phyloP scores from a whole-genome alignment of 2,113 vertebrate species.

The Dromiciops gliroides region DNA sequence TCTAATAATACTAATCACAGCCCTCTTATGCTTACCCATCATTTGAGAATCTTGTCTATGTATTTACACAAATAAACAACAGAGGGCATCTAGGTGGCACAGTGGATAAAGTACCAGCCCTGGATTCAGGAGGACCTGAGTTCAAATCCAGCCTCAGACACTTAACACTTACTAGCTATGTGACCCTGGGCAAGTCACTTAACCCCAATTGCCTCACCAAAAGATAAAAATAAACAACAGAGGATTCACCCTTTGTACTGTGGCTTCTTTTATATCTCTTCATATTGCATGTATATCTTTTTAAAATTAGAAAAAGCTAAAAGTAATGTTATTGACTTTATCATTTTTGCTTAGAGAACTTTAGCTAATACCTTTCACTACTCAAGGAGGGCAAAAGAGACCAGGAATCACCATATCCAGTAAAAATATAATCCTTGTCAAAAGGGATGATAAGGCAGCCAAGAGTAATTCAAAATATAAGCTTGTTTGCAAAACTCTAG shows the following conservation, averaged over 20 bases:
- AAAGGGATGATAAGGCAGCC: neutral
- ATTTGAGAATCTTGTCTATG: neutral
- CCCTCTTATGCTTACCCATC: neutral
- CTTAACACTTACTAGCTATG: no score
- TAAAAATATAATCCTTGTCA: neutral
- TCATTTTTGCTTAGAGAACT: neutral
- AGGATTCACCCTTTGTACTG: neutral
- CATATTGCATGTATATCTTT: neutral
- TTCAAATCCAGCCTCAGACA: no score
- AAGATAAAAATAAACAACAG: neutral
- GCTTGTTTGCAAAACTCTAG: neutral
- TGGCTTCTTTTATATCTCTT: neutral
- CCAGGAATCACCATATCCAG: neutral
- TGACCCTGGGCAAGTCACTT: no score
- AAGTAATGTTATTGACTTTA: neutral
- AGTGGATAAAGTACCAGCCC: no score
- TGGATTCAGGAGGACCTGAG: no score
- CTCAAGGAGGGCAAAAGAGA: neutral
- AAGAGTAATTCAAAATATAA: neutral
- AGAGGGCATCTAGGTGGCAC: no score
- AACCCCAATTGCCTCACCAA: no score
- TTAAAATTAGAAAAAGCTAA: neutral
- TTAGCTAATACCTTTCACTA: neutral
- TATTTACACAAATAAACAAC: neutral
- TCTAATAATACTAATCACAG: no score